Base-by-base conservation (phyloP, 1,140 invertebrate genomes). In the Phenacoccus solenopsis region DNA sequence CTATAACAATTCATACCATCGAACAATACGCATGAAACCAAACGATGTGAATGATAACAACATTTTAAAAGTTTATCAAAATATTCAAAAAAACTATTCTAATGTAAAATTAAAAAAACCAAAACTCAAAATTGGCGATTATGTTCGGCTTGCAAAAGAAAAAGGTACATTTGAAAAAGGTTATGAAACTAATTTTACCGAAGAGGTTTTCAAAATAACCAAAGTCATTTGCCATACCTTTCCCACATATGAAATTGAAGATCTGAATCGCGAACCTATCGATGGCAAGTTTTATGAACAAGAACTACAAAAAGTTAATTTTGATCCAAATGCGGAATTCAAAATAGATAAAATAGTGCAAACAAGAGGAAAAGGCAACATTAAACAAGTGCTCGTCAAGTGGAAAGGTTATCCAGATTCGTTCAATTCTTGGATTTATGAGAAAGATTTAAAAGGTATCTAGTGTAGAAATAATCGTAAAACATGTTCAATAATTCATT, bases 111-210 rank as follows among this genome's bases (percentile, higher is more conserved):
- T n/a, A n/a, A n/a, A n/a, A n/a, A n/a, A n/a, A n/a, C n/a, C 35
- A 12, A 38, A 38, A 38, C 35, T 38, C 35, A 38, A 38, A n/a
- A n/a, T 38, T 10, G 35, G 35, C 10, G 35, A 10, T 10, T 38
- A 38, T 38, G 77, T 78, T 73, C 73, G 75, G 72, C 73, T 78
- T 68, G n/a, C n/a, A n/a, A n/a, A n/a, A n/a, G n/a, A n/a, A n/a
- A n/a, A n/a, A n/a, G n/a, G n/a, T n/a, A n/a, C n/a, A n/a, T n/a
- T n/a, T n/a, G n/a, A n/a, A n/a, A n/a, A n/a, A n/a, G n/a, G n/a
- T n/a, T n/a, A n/a, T n/a, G n/a, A n/a, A n/a, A n/a, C n/a, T n/a
- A n/a, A n/a, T n/a, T n/a, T n/a, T n/a, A n/a, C n/a, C n/a, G n/a
- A n/a, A n/a, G n/a, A n/a, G n/a, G n/a, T n/a, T n/a, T n/a, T n/a